Base-by-base conservation (phyloP, 1,140 invertebrate species). In the Contarinia nasturtii region DNA sequence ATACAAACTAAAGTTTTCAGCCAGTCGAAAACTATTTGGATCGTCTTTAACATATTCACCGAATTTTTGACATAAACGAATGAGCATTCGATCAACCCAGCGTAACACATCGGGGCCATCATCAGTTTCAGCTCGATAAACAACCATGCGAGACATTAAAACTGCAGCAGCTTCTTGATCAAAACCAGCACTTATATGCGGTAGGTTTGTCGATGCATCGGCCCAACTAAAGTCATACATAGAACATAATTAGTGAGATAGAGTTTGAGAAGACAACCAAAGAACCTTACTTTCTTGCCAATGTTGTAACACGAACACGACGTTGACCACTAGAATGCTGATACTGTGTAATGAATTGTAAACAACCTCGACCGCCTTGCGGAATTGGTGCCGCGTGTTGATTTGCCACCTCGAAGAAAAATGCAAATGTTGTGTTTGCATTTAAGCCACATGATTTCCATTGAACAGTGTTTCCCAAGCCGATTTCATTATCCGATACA, bases 291-390 rank as follows among this genome's bases (percentile, higher is more conserved):
- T 94, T 95, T 66, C 96, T 76, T 27, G 91, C 88, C 15, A 98
- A 71, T 1, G 96, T 99, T 19, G 95, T 98, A 12, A 99, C 96
- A 41, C 96, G 69, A 48, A 98, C 88, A 52, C 92, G 76, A 46
- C 85, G 76, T 60, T 96, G 88, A 2, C 96, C 95, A 67, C 80
- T 91, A n/a, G 91, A 82, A 67, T 98, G 94, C 66, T 97, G 92
- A 69, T 96, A 98, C 57, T 97, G 88, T 4, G 93, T 98, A 40
- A 98, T 95, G 61, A 98, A 95, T 65, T 99, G 96, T 48, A 99
- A 82, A 58, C 89, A 97, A 1, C 93, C 95, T 45, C 89, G 71
- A 1, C 92, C 90, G 41, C 92, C 93, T 66, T 95, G 91, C 0
- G 92, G 92, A 52, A 96, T 86, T 0, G 90, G 89, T 8, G 89